Base-by-base conservation (phyloP, 2,113 vertebrate species). In the Ameiurus melas region DNA sequence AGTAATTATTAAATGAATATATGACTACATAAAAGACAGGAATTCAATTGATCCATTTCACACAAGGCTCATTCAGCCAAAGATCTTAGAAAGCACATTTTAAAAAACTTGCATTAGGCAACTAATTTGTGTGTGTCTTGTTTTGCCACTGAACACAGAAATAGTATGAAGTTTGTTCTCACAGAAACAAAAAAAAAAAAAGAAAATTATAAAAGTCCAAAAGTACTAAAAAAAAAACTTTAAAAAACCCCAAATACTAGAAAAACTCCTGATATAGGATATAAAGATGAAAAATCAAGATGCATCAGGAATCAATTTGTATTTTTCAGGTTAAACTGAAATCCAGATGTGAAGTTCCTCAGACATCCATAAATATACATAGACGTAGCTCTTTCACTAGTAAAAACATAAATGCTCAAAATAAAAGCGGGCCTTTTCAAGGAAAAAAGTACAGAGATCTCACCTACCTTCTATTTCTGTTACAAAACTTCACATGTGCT, bases 401-500 rank as follows among this genome's bases (percentile, higher is more conserved):
- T 36, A 30, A 64, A 83, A 64, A 27, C 82, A 71, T 19, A 71
- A 73, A 57, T 14, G 20, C 8, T 39, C 4, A 33, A 60, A 39
- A 83, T 39, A 83, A 83, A 60, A 39, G 19, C 20, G 14, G 30
- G 36, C 30, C 55, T 27, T 83, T 47, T 62, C 33, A 39, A 83
- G 36, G 8, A 8, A 43, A 36, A 39, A 36, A 57, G 5, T 47
- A 22, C 2, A 36, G 12, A 33, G 47, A 86, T 47, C 60, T 70
- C 39, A 4, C 78, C 73, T 64, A 83, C 89, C 85, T 68, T 85
- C 75, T 80, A 43, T 84, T 47, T 25, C 87, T 33, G 33, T 83
- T 53, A 25, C 19, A 51, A 90, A 77, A 91, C 81, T 87, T 78
- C 88, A 75, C 70, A 82, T 82, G 57, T 85, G 66, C 71, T 83